Percentiles rank a stretch among this genome's conserved stretches.
Evolutionary conservation across 2,797 vertebrate genomes (phyloP).

Genomic region (Geotrypetes seraphini): DNA sequence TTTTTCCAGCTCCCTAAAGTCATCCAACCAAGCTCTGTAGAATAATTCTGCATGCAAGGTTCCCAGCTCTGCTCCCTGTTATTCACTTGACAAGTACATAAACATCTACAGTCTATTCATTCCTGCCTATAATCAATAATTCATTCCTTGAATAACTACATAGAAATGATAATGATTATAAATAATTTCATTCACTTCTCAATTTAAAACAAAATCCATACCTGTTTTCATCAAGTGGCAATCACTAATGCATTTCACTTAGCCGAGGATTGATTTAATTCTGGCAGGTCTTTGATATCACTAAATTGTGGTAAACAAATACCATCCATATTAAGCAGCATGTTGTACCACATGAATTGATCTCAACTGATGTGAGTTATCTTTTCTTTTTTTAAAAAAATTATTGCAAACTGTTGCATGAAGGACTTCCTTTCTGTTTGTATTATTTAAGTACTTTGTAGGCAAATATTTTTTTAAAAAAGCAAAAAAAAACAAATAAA

Average conservation of each 20-base stretch:
- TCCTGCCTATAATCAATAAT: slow-evolving; percentile 31
- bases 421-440: slow-evolving; percentile 2
- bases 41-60: background rate
- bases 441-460: background rate
- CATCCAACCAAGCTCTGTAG: background rate
- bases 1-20: slow-evolving; percentile 7
- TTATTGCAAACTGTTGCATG: slow-evolving; percentile 1
- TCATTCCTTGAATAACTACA: slow-evolving; percentile 32
- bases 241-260: slow-evolving; percentile 29
- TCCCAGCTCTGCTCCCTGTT: slow-evolving; percentile 9
- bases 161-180: slow-evolving; percentile 27
- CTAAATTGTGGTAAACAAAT: slow-evolving; percentile 37
- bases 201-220: slow-evolving; percentile 44
- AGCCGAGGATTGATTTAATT: slow-evolving; percentile 40
- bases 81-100: slow-evolving; percentile 27
- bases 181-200: slow-evolving; percentile 25
- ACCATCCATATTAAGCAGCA: slow-evolving; percentile 18
- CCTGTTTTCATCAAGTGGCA: slow-evolving; percentile 29
- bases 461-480: too few species aligned
- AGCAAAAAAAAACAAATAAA: background rate
- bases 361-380: slow-evolving; percentile 13
- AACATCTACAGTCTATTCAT: slow-evolving; percentile 15
- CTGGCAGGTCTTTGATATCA: slow-evolving; percentile 37
- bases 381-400: too few species aligned
- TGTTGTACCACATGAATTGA: slow-evolving; percentile 5